Evolutionary conservation across 2,797 vertebrate genomes (phyloP).

Genomic region (Halcyon badia): DNA sequence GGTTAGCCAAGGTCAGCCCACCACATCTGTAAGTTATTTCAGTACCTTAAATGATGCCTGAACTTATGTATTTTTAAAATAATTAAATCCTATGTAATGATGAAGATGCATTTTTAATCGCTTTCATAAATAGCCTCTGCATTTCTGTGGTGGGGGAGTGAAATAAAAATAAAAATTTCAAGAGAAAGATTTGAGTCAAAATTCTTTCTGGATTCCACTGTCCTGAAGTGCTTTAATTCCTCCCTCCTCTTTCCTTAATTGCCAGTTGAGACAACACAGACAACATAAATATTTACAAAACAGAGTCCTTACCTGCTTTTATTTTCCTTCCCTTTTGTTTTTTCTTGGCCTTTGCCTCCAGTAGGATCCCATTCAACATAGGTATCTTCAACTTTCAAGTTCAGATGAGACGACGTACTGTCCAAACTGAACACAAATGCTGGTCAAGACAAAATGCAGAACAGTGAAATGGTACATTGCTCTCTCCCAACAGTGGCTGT

Average conservation of each 20-base stretch:
- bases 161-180: neutral
- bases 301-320: slow-evolving; percentile 87
- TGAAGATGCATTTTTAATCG: neutral
- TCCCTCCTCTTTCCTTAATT: neutral
- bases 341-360: slow-evolving; percentile 90
- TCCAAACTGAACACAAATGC: slow-evolving; percentile 91
- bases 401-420: slow-evolving; percentile 87
- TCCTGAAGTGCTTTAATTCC: neutral
- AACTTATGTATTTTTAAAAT: neutral
- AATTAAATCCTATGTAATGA: neutral
- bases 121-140: neutral
- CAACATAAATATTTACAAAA: neutral
- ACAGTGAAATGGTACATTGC: neutral
- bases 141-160: neutral
- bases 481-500: neutral
- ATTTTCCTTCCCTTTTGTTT: slow-evolving; percentile 91
- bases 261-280: neutral
- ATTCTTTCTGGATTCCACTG: neutral
- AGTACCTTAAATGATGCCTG: neutral
- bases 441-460: slow-evolving; percentile 71
- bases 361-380: slow-evolving; percentile 93
- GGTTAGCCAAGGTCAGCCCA: neutral
- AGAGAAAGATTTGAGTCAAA: neutral
- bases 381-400: slow-evolving; percentile 90
- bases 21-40: neutral